phyloP scores from a whole-genome alignment of 2,797 vertebrate genomes.

The Anolis apletophallus region DNA sequence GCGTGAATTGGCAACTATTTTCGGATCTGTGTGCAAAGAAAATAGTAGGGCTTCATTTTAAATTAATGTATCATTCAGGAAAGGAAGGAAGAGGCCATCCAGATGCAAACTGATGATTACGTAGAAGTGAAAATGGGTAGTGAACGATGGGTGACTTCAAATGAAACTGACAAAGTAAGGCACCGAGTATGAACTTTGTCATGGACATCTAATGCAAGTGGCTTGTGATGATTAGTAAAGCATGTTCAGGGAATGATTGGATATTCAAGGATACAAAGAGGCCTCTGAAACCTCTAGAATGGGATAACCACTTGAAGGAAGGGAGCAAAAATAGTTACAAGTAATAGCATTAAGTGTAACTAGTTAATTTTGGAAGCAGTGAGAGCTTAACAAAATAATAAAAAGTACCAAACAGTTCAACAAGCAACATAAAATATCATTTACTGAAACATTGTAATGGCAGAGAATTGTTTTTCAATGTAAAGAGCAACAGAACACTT shows the following conservation, averaged over 20 bases:
- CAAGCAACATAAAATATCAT: too few relatives aligned
- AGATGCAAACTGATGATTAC: background rate
- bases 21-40: background rate
- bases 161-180: constrained; percentile 29
- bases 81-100: background rate
- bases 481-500: too few relatives aligned
- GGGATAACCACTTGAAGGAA: background rate
- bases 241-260: background rate
- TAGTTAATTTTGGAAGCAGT: too few relatives aligned
- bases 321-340: too few relatives aligned
- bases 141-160: constrained; percentile 40
- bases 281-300: background rate
- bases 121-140: constrained; percentile 58
- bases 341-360: too few relatives aligned
- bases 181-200: background rate
- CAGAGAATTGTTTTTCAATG: too few relatives aligned
- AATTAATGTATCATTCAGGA: constrained; percentile 7
- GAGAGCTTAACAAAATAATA: too few relatives aligned
- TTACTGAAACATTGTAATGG: too few relatives aligned
- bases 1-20: background rate
- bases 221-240: background rate
- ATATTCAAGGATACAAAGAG: background rate
- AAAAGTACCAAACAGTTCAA: too few relatives aligned
- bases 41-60: background rate
- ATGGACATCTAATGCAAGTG: background rate